Conservation (phyloP, 1,140 invertebrate species). For the Arctopsyche grandis region DNA sequence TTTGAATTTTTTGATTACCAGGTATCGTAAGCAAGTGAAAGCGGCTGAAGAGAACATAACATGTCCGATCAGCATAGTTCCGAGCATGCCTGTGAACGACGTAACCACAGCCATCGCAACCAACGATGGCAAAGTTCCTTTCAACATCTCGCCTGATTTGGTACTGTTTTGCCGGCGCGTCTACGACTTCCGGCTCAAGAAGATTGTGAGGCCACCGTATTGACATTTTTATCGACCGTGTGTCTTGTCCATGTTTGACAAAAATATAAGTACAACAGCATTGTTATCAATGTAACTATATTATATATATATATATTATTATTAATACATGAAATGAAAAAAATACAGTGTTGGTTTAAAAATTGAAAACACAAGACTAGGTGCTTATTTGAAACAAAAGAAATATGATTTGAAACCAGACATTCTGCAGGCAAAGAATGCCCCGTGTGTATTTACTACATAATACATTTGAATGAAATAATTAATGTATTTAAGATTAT, state of each 20-base stretch:
- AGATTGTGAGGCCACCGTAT: slow-evolving; percentile 72
- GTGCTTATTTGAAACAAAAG: neutral
- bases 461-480: neutral
- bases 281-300: slow-evolving; percentile 25
- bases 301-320: slow-evolving; percentile 15
- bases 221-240: slow-evolving; percentile 24
- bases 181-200: slow-evolving; percentile 92
- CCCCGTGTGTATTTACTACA: slow-evolving; percentile 5
- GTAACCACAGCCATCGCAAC: slow-evolving; percentile 57
- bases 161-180: slow-evolving; percentile 94
- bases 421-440: slow-evolving; percentile 14
- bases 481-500: slow-evolving; percentile 8
- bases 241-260: slow-evolving; percentile 14
- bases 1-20: slow-evolving; percentile 52
- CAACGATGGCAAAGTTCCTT: slow-evolving; percentile 71
- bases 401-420: neutral
- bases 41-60: slow-evolving; percentile 67
- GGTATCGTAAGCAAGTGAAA: slow-evolving; percentile 68
- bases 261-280: slow-evolving; percentile 20
- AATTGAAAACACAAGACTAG: slow-evolving; percentile 1
- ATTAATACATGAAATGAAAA: neutral
- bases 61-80: slow-evolving; percentile 60
- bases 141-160: slow-evolving; percentile 80
- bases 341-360: neutral
- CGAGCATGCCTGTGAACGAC: slow-evolving; percentile 59